Conservation (phyloP, 2,797 vertebrate genomes). For the Semaprochilodus insignis region DNA sequence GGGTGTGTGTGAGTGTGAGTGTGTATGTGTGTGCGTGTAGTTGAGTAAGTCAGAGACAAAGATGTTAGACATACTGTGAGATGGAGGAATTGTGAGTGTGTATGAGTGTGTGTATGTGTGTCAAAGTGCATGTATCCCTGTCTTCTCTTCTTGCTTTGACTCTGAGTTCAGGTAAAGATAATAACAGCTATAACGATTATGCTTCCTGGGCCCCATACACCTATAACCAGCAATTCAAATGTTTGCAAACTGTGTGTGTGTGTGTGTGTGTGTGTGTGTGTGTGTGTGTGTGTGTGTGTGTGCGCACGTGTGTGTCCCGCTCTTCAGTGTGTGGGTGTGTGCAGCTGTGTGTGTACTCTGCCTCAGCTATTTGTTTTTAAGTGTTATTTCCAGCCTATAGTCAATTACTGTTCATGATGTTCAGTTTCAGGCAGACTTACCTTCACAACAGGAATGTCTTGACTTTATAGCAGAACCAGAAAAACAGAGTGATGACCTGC, state of each 20-base stretch:
- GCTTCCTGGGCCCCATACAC: conserved; percentile 66
- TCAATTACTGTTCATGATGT: too few species aligned
- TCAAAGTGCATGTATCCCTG: conserved; percentile 25
- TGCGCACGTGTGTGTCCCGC: too few species aligned
- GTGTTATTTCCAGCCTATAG: not conserved
- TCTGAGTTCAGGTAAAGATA: conserved; percentile 62
- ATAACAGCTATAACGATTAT: conserved; percentile 77
- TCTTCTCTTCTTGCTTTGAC: conserved; percentile 49
- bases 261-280: conserved; percentile 48
- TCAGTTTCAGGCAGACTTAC: too few species aligned
- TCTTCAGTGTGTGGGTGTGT: conserved; percentile 30
- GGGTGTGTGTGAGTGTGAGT: conserved; percentile 37
- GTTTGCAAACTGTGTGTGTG: conserved; percentile 65
- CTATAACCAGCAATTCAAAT: conserved; percentile 74
- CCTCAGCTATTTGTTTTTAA: conserved; percentile 1
- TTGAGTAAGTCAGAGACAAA: conserved; percentile 29
- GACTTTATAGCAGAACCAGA: too few species aligned
- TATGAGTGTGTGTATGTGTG: conserved; percentile 27
- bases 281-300: conserved; percentile 34
- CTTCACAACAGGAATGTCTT: too few species aligned
- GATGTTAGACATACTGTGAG: not conserved
- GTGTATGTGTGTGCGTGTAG: conserved; percentile 12
- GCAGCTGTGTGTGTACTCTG: conserved; percentile 31
- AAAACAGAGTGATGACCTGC: too few species aligned
- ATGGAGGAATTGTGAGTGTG: conserved; percentile 7